phyloP scores from a whole-genome alignment of 2,113 vertebrate genomes.

The Chaetorhynchus papuensis region DNA sequence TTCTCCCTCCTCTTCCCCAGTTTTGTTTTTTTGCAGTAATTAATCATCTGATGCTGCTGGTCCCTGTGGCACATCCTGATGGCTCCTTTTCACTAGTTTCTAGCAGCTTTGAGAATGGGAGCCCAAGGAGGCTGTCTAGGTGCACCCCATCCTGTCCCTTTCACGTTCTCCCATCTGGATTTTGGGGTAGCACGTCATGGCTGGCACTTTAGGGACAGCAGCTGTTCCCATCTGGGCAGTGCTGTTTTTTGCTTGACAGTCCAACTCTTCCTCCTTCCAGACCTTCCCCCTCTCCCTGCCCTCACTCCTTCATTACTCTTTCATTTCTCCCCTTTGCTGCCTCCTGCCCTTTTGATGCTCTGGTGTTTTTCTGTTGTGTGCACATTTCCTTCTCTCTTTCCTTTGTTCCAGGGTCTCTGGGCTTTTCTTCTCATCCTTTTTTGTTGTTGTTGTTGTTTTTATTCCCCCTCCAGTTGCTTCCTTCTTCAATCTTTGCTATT shows the following conservation, averaged over 20 bases:
- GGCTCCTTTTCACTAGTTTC: neutral
- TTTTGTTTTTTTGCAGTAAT: slow-evolving; percentile 50
- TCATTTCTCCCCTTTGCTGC: neutral
- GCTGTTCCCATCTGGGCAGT: fast-evolving
- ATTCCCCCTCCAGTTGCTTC: neutral
- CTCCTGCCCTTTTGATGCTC: neutral
- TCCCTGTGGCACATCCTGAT: neutral
- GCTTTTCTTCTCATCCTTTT: neutral
- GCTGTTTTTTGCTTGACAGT: neutral
- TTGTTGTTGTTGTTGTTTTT: no score
- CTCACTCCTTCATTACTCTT: neutral
- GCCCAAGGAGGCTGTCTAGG: neutral
- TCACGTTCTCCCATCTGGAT: fast-evolving
- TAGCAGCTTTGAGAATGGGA: neutral
- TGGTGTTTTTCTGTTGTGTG: neutral
- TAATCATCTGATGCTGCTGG: slow-evolving; percentile 46
- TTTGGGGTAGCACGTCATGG: fast-evolving
- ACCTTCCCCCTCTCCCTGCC: neutral
- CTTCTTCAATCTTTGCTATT: neutral
- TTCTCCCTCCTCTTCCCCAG: neutral
- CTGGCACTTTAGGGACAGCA: neutral
- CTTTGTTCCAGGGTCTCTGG: slow-evolving; percentile 6
- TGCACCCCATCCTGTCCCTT: neutral
- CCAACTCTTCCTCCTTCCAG: neutral
- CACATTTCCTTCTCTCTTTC: neutral